Conservation (phyloP, 2,888 invertebrate species). For the Trissolcus japonicus region DNA sequence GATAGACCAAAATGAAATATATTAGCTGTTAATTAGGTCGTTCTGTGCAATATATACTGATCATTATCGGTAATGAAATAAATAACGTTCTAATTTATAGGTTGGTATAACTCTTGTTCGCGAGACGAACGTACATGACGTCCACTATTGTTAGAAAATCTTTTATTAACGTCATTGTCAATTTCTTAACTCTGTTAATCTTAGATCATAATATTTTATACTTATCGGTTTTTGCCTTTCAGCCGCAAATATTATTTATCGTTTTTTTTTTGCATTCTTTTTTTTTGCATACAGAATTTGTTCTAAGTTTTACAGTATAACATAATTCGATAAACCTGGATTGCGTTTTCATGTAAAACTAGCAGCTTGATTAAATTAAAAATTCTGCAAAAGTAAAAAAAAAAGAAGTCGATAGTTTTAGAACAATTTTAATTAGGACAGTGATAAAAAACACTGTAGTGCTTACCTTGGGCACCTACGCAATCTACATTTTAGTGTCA, state of each 20-base stretch:
- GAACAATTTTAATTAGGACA: conserved; percentile 18
- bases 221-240: too few relatives aligned
- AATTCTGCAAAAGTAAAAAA: neutral
- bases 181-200: conserved; percentile 33
- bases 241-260: too few relatives aligned
- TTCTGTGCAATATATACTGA: conserved; percentile 12
- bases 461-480: conserved; percentile 22
- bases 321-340: too few relatives aligned
- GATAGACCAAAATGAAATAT: conserved; percentile 17
- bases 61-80: conserved; percentile 19
- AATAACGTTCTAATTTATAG: conserved; percentile 5
- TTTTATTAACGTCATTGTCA: conserved; percentile 25
- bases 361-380: neutral
- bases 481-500: conserved; percentile 53
- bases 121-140: too few relatives aligned
- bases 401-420: neutral
- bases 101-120: conserved; percentile 4
- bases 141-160: neutral
- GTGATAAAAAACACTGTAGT: conserved; percentile 14
- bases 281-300: too few relatives aligned
- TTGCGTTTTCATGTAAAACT: too few relatives aligned
- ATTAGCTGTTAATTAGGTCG: conserved; percentile 35
- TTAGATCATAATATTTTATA: conserved; percentile 20
- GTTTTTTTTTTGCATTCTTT: too few relatives aligned
- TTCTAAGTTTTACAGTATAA: too few relatives aligned